A percentile compares a stretch with the other conserved stretches of the same genome.
phyloP scores from a whole-genome alignment of 1,140 invertebrate species.

The Ctenoplectra terminalis region DNA sequence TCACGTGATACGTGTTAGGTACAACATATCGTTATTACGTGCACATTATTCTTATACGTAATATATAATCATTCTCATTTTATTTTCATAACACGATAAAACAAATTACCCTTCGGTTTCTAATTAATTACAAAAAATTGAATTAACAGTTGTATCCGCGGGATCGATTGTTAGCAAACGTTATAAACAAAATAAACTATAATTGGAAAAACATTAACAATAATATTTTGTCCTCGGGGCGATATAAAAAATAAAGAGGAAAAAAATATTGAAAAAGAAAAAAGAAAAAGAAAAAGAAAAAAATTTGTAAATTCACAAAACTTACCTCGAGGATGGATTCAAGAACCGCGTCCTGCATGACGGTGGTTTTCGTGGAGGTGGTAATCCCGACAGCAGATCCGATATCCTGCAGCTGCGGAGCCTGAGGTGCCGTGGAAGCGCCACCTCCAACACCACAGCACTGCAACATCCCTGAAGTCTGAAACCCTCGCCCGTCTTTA shows the following conservation, averaged over 20 bases:
- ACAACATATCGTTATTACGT: constrained; percentile 53
- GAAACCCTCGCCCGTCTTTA: constrained; percentile 69
- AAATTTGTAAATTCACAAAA: neutral
- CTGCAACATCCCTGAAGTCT: constrained; percentile 77
- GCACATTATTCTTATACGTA: constrained; percentile 55
- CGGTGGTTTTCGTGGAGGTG: constrained; percentile 78
- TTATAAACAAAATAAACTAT: neutral
- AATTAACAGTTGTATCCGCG: no score
- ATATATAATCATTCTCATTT: constrained; percentile 9
- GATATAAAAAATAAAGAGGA: neutral
- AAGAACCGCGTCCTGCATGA: constrained; percentile 81
- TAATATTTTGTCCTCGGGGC: neutral
- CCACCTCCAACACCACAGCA: constrained; percentile 83
- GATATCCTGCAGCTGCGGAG: constrained; percentile 79
- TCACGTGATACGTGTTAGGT: neutral
- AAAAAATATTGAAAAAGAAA: neutral
- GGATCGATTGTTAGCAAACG: neutral
- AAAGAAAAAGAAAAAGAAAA: neutral
- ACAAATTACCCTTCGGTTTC: no score
- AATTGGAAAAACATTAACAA: no score
- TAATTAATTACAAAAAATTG: no score
- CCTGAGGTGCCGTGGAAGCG: constrained; percentile 81
- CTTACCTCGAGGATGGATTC: constrained; percentile 82
- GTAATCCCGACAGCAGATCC: constrained; percentile 77
- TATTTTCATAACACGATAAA: neutral